These are phyloP conservation scores for Drosophila ustulata DNA, from an alignment of 2,888 invertebrate species.

Conservation along the genomic window DNA sequence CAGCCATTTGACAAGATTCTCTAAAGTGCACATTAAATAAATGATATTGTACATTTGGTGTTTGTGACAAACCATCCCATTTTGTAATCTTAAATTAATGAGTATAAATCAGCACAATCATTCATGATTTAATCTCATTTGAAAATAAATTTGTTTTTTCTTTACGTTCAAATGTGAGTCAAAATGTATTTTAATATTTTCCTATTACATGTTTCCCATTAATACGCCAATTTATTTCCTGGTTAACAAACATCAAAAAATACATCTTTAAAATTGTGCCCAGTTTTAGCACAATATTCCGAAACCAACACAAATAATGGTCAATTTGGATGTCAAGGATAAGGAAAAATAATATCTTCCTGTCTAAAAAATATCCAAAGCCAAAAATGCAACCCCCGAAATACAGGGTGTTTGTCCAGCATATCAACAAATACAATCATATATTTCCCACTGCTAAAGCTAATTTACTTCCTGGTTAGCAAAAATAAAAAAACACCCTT, in stretches of 20 bases:
- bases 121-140: not conserved
- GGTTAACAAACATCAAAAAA: not conserved
- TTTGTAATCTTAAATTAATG: too few relatives aligned
- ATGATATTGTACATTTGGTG: too few relatives aligned
- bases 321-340: not conserved
- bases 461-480: not conserved
- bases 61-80: too few relatives aligned
- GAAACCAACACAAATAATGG: slow-evolving; percentile 8
- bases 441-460: not conserved
- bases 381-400: not conserved
- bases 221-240: not conserved
- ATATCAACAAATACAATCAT: not conserved
- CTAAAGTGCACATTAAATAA: too few relatives aligned
- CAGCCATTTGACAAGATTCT: too few relatives aligned
- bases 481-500: not conserved
- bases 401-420: not conserved
- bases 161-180: not conserved
- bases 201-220: not conserved
- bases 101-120: not conserved
- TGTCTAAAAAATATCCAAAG: not conserved
- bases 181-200: not conserved
- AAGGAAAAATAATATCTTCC: not conserved
- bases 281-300: slow-evolving; percentile 15
- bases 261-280: not conserved
- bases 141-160: not conserved